Base-by-base conservation (phyloP, 2,797 vertebrate genomes). In the Acridotheres tristis region DNA sequence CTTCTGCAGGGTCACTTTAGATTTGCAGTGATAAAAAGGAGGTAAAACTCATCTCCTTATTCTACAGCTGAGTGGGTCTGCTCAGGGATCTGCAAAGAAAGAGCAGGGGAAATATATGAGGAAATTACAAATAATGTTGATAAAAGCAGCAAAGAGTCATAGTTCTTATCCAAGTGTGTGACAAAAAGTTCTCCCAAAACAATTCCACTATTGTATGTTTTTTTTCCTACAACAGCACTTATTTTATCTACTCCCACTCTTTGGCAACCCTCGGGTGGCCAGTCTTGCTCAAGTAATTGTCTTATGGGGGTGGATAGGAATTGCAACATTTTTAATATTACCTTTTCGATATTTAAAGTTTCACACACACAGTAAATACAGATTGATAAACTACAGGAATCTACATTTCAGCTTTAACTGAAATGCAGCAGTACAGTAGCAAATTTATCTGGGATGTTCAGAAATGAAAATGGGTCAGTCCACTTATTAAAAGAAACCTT, bases 101-200 rank as follows among this genome's bases (percentile, higher is more conserved):
- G 38, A 77, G 34, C 48, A 84, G 73, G 54, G 40, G 45, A 65
- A 66, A 43, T 34, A 2, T 42, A 55, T 72, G 18, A 86, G 77
- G 53, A 88, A 94, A 85, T 91, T 57, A 80, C 26, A 66, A 85
- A 88, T 81, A 69, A 63, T 7, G 36, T 38, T 23, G 9, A 76
- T 84, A 94, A 90, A 96, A 88, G 38, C 57, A 94, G 55, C 45
- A 51, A 89, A 73, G 77, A 54, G 71, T 38, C 45, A 51, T 10
- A 40, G 53, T 43, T 86, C 59, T 79, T 50, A 85, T 53, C n/a
- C 88, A 82, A 92, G 59, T 7, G 18, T 58, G 69, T 53, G 75
- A 78, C 48, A 45, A 54, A 65, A 88, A 34, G 30, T 43, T 71
- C 21, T 90, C 36, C 27, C 67, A 34, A 54, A 93, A 79, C 36